Percentiles rank a stretch among this genome's conserved stretches.
phyloP scores from a whole-genome alignment of 2,888 invertebrate genomes.

The Heliconius cydno region DNA sequence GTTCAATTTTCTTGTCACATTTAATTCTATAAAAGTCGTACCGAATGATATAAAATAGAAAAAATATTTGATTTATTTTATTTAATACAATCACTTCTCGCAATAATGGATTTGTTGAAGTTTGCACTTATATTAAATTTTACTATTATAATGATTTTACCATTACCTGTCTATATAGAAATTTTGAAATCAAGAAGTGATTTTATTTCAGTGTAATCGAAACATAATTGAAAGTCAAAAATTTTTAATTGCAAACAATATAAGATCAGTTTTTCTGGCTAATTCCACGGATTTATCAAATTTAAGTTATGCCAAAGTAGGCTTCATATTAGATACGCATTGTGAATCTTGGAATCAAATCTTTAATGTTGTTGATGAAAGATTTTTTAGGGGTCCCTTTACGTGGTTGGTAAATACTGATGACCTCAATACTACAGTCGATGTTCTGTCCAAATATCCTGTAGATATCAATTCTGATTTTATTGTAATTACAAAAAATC shows the following conservation, averaged over 20 bases:
- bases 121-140: constrained; percentile 45
- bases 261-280: constrained; percentile 50
- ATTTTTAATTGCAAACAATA: constrained; percentile 54
- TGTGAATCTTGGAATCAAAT: constrained; percentile 61
- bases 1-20: constrained; percentile 60
- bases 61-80: constrained; percentile 33
- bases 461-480: constrained; percentile 79
- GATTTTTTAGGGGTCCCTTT: constrained; percentile 56
- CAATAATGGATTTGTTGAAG: constrained; percentile 33
- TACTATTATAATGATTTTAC: constrained; percentile 49
- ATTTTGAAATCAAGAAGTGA: constrained; percentile 63
- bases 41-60: constrained; percentile 34
- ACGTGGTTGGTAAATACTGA: constrained; percentile 69
- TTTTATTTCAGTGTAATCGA: constrained; percentile 61
- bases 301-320: constrained; percentile 55
- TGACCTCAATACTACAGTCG: constrained; percentile 53
- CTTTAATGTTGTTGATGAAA: constrained; percentile 52
- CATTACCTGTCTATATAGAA: constrained; percentile 56
- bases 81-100: constrained; percentile 3
- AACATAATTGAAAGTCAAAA: constrained; percentile 53
- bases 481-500: constrained; percentile 57
- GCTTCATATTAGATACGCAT: constrained; percentile 61
- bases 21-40: constrained; percentile 31
- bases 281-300: constrained; percentile 45
- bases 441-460: constrained; percentile 62